These are phyloP conservation scores for Trachymyrmex septentrionalis DNA, from an alignment of 1,140 invertebrate species.

Conservation along the genomic window DNA sequence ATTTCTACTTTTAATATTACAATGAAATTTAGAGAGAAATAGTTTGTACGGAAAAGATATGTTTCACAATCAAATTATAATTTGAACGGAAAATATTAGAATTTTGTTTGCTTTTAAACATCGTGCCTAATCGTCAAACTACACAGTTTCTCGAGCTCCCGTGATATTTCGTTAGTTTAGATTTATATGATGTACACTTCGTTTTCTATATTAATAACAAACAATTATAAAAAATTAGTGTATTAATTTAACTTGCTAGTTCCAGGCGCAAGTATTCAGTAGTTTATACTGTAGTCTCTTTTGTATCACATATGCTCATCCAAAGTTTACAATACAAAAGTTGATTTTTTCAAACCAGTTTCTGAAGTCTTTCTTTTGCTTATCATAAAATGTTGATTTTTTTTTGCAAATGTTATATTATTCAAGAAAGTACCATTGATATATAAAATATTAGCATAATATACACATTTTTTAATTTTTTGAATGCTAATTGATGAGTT, in stretches of 20 bases:
- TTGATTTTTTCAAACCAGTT: conserved; percentile 24
- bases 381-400: background rate
- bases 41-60: conserved; percentile 80
- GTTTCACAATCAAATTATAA: conserved; percentile 84
- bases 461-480: background rate
- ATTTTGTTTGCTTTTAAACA: conserved; percentile 74
- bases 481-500: conserved; percentile 30
- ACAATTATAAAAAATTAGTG: conserved; percentile 32
- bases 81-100: conserved; percentile 67
- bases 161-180: conserved; percentile 66
- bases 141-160: conserved; percentile 67
- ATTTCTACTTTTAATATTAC: conserved; percentile 87
- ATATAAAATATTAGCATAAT: background rate
- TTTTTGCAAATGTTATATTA: background rate
- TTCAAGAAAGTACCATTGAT: conserved; percentile 24
- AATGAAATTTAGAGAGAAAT: conserved; percentile 79
- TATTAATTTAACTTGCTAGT: conserved; percentile 50
- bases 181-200: conserved; percentile 49
- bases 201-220: conserved; percentile 47
- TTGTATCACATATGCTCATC: conserved; percentile 53
- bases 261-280: conserved; percentile 38
- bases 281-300: conserved; percentile 54
- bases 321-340: conserved; percentile 55
- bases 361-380: conserved; percentile 44
- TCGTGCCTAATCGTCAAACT: conserved; percentile 78